Conservation (phyloP, 2,113 vertebrate species). For the Sinocyclocheilus maitianheensis region DNA sequence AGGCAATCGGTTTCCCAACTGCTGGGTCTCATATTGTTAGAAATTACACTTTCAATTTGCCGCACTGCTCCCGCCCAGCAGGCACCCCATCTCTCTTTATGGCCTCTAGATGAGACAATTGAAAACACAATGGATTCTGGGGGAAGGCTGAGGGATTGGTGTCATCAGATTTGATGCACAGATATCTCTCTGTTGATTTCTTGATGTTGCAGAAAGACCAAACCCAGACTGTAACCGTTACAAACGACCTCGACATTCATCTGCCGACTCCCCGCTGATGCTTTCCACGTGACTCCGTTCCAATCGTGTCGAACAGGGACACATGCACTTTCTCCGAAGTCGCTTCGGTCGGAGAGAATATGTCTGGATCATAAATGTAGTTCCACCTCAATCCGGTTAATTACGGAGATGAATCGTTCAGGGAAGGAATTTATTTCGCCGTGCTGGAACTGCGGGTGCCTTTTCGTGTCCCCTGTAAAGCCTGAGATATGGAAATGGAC, state of each 20-base stretch:
- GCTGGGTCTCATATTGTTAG: slow-evolving; percentile 72
- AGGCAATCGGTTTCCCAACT: slow-evolving; percentile 68
- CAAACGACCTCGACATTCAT: neutral
- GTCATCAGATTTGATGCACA: slow-evolving; percentile 51
- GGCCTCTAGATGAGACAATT: slow-evolving; percentile 67
- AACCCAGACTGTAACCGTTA: neutral
- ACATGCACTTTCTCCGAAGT: neutral
- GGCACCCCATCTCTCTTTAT: slow-evolving; percentile 62
- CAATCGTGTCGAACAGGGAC: neutral
- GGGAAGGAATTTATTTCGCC: neutral
- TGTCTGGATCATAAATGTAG: neutral
- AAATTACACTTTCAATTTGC: slow-evolving; percentile 79
- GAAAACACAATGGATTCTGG: slow-evolving; percentile 68
- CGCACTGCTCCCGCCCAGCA: slow-evolving; percentile 50
- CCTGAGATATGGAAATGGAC: slow-evolving; percentile 22
- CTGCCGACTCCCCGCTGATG: neutral
- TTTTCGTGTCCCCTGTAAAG: neutral
- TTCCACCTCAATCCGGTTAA: neutral
- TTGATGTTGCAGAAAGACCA: slow-evolving; percentile 27
- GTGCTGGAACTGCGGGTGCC: too few relatives aligned
- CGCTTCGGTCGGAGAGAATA: neutral
- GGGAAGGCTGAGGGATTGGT: slow-evolving; percentile 37
- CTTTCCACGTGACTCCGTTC: neutral
- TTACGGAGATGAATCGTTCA: neutral
- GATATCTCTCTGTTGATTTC: slow-evolving; percentile 45